Base-by-base conservation (phyloP, 2,113 vertebrate genomes). In the Argyrosomus japonicus region DNA sequence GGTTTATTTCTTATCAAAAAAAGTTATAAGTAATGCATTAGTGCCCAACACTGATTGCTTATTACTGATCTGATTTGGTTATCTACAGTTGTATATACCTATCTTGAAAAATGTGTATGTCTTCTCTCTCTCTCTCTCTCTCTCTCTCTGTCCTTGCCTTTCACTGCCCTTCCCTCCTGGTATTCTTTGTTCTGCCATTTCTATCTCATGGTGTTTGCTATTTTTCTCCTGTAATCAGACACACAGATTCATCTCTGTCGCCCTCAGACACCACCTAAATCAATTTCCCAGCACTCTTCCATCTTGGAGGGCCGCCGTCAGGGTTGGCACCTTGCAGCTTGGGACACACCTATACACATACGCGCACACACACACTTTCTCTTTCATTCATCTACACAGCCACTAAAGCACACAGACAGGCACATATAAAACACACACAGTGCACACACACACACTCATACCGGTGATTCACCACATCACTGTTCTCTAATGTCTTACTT, bases 401-500 rank as follows among this genome's bases (percentile, higher is more conserved):
- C 77, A 74, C 68, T 61, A 82, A 84, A 81, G 32, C 57, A 56
- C 76, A 57, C 62, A 83, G n/a, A 80, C 32, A 83, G 45, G 58
- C 61, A 60, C 65, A 75, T 63, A 83, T 61, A 81, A 72, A 68
- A 53, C 25, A 51, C 65, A 69, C 75, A 79, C 56, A 70, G 51
- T 47, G 18, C 60, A 64, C 48, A 69, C 76, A 77, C 78, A 77
- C 85, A 80, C 74, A 58, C 61, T 68, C 88, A 86, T 75, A 69
- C 57, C 75, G 48, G 87, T 90, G 87, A 91, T 91, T 92, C 83
- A 88, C 80, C 83, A 88, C 90, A 92, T 93, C 91, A 92, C 90
- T 91, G 90, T 94, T 93, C 86, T 89, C 90, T 93, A 94, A 95
- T 91, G 90, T 93, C 93, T 92, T 90, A 93, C 93, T 94, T 91